Percentiles rank a stretch among this genome's conserved stretches.
These are phyloP conservation scores for Caerostris darwini DNA, from an alignment of 1,140 invertebrate species.

Conservation along the genomic window DNA sequence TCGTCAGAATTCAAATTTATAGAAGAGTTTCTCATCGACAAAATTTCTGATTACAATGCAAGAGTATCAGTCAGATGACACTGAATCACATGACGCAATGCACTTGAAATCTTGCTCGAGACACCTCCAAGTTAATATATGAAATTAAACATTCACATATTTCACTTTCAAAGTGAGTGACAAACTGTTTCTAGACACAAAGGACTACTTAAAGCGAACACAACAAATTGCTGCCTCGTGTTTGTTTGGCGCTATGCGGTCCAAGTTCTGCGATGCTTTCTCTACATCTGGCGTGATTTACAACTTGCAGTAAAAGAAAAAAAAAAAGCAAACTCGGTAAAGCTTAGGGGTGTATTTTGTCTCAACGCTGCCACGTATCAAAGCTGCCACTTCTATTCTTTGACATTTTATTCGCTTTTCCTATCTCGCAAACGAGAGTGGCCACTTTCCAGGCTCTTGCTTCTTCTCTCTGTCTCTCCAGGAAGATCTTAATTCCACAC, in stretches of 20 bases:
- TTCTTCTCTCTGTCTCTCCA: not conserved
- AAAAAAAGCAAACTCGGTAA: not conserved
- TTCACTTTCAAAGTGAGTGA: not conserved
- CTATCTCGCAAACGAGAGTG: not conserved
- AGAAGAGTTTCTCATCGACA: too few relatives aligned
- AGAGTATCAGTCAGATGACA: too few relatives aligned
- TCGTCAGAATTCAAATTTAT: too few relatives aligned
- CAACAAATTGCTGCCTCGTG: not conserved
- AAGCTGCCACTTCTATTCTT: constrained; percentile 8
- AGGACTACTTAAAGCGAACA: not conserved
- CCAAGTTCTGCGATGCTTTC: not conserved
- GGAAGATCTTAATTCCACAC: not conserved
- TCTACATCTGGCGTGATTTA: not conserved
- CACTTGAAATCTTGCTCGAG: too few relatives aligned
- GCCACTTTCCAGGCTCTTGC: not conserved
- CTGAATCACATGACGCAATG: too few relatives aligned
- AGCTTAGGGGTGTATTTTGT: not conserved
- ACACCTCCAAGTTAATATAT: too few relatives aligned
- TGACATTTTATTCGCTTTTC: constrained; percentile 30
- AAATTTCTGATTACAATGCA: too few relatives aligned
- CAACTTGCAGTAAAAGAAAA: not conserved
- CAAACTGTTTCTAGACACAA: not conserved
- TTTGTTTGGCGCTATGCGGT: not conserved
- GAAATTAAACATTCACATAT: too few relatives aligned
- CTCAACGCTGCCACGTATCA: not conserved